These are phyloP conservation scores for Batillaria attramentaria DNA, from an alignment of 1,140 invertebrate species.

Conservation along the genomic window DNA sequence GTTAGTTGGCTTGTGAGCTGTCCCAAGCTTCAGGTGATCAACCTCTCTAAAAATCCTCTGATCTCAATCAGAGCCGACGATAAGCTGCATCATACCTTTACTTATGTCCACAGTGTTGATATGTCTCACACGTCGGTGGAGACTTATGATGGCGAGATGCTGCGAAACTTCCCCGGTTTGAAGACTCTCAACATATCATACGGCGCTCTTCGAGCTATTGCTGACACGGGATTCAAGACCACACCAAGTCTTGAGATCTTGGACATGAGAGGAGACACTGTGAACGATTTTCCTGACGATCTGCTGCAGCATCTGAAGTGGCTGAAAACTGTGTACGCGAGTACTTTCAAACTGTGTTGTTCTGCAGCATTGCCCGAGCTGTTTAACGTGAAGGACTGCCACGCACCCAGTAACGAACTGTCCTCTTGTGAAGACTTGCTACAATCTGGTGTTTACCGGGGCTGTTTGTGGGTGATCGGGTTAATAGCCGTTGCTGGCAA, in stretches of 20 bases:
- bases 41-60: background rate
- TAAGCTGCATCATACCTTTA: background rate
- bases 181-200: background rate
- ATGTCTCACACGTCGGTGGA: background rate
- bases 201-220: background rate
- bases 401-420: background rate
- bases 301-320: background rate
- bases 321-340: background rate
- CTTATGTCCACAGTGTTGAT: background rate
- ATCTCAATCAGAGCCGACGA: background rate
- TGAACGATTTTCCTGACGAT: background rate
- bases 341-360: conserved; percentile 16
- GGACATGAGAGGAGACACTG: background rate
- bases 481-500: background rate
- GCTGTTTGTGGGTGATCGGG: background rate
- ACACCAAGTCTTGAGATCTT: background rate
- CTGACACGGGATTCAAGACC: background rate
- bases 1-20: background rate
- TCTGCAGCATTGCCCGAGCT: background rate
- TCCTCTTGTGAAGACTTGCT: conserved; percentile 5
- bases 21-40: background rate
- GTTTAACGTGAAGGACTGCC: background rate
- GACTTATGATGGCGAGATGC: background rate
- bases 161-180: background rate
- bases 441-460: background rate